A percentile compares a stretch with the other conserved stretches of the same genome.
These are phyloP conservation scores for Rutpela maculata DNA, from an alignment of 2,888 invertebrate species.

Conservation along the genomic window DNA sequence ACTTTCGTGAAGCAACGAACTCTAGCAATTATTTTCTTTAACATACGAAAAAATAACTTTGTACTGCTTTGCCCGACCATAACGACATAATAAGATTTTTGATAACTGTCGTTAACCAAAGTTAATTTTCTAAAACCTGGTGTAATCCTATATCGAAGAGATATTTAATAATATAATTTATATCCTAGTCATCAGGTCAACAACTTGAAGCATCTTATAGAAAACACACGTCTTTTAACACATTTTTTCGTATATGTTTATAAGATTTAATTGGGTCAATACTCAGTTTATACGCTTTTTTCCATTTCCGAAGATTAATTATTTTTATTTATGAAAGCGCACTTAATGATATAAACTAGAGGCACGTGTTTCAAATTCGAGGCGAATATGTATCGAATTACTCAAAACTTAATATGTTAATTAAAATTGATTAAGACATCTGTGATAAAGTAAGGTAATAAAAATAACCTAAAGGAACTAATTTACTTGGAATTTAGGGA, in stretches of 20 bases:
- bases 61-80: not conserved
- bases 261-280: slow-evolving; percentile 31
- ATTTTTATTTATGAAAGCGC: slow-evolving; percentile 29
- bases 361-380: slow-evolving; percentile 24
- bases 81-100: not conserved
- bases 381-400: slow-evolving; percentile 15
- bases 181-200: slow-evolving; percentile 28
- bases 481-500: slow-evolving; percentile 22
- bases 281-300: slow-evolving; percentile 15
- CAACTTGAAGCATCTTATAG: slow-evolving; percentile 19
- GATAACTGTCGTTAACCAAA: not conserved
- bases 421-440: slow-evolving; percentile 36
- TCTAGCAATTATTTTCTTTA: too few species aligned
- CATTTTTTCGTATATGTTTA: slow-evolving; percentile 30
- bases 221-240: slow-evolving; percentile 5
- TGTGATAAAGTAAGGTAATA: slow-evolving; percentile 27
- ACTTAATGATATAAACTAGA: slow-evolving; percentile 26
- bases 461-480: slow-evolving; percentile 28
- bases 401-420: slow-evolving; percentile 24
- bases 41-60: not conserved
- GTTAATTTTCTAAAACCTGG: not conserved
- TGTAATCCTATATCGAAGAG: not conserved
- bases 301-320: slow-evolving; percentile 28
- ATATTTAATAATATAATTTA: not conserved
- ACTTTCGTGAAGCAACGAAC: too few species aligned